Conservation (phyloP, 2,113 vertebrate species). For the Triplophysa siluroides region DNA sequence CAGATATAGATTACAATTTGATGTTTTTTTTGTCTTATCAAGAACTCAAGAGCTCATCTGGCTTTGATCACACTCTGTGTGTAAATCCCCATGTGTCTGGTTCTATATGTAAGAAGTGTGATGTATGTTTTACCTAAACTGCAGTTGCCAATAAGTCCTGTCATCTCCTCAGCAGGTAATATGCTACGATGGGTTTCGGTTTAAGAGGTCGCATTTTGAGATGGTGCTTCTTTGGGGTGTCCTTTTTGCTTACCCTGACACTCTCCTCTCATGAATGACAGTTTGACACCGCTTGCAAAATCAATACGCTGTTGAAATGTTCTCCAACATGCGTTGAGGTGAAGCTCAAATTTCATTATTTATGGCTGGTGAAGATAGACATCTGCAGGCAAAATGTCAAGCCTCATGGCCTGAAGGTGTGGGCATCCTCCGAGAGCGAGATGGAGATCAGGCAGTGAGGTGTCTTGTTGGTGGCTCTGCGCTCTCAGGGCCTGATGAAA, state of each 20-base stretch:
- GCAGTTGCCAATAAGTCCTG: conserved; percentile 11
- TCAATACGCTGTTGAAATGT: conserved; percentile 50
- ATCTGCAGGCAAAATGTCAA: conserved; percentile 45
- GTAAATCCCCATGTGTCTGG: not conserved
- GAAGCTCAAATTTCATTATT: conserved; percentile 48
- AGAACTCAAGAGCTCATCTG: conserved; percentile 23
- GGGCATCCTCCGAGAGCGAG: conserved; percentile 3
- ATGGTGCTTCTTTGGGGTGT: conserved; percentile 30
- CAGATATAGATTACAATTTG: not conserved
- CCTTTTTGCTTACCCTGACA: conserved; percentile 39
- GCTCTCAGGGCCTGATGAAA: not conserved
- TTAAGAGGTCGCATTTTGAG: conserved; percentile 40
- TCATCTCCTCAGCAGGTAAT: conserved; percentile 44
- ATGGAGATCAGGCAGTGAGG: conserved; percentile 15
- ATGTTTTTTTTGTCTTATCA: conserved; percentile 30
- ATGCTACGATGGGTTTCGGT: conserved; percentile 24
- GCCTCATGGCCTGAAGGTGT: conserved; percentile 39
- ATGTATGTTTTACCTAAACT: conserved; percentile 22
- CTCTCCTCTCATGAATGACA: conserved; percentile 30
- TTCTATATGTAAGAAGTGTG: not conserved
- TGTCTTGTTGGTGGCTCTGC: conserved; percentile 19
- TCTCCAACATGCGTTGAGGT: conserved; percentile 39
- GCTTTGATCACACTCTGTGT: not conserved
- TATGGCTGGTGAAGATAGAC: conserved; percentile 48
- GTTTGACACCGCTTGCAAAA: conserved; percentile 40